Conservation (phyloP, 2,888 invertebrate species). For the Xanthorhoe spadicearia region DNA sequence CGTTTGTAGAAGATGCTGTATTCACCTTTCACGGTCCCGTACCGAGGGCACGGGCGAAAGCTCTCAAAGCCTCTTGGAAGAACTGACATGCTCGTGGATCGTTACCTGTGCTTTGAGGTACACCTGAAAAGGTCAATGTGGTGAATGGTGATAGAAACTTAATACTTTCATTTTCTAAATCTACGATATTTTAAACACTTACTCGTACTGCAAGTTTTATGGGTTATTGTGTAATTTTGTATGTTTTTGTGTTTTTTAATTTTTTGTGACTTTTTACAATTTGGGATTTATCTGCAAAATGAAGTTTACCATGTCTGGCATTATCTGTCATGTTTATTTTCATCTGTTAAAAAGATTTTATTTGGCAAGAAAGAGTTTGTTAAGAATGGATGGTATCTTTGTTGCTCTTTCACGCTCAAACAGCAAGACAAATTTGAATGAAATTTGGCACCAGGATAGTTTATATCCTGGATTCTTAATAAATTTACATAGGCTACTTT, state of each 20-base stretch:
- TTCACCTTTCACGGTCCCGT: constrained; percentile 68
- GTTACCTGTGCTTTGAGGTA: constrained; percentile 24
- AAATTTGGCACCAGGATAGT: no score
- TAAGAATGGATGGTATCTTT: no score
- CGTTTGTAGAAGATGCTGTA: constrained; percentile 74
- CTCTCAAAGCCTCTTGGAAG: constrained; percentile 70
- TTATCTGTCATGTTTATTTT: background rate
- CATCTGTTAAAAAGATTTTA: background rate
- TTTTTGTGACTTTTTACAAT: constrained; percentile 35
- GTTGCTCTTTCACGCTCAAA: no score
- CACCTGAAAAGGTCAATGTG: background rate
- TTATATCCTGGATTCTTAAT: no score
- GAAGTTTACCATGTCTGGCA: background rate
- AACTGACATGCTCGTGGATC: constrained; percentile 38
- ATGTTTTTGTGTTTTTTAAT: constrained; percentile 24
- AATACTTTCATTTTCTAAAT: background rate
- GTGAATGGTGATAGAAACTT: background rate
- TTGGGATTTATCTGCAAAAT: constrained; percentile 26
- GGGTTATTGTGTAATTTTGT: constrained; percentile 17
- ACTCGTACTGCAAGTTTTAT: constrained; percentile 18
- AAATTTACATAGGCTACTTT: no score
- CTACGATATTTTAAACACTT: background rate
- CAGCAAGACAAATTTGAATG: no score
- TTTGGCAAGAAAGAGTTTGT: no score
- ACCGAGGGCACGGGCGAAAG: constrained; percentile 61